Evolutionary conservation across 2,113 vertebrate species (phyloP), one percentile per base, ranked within the genome.

Genomic region (Ptilonorhynchus violaceus): DNA sequence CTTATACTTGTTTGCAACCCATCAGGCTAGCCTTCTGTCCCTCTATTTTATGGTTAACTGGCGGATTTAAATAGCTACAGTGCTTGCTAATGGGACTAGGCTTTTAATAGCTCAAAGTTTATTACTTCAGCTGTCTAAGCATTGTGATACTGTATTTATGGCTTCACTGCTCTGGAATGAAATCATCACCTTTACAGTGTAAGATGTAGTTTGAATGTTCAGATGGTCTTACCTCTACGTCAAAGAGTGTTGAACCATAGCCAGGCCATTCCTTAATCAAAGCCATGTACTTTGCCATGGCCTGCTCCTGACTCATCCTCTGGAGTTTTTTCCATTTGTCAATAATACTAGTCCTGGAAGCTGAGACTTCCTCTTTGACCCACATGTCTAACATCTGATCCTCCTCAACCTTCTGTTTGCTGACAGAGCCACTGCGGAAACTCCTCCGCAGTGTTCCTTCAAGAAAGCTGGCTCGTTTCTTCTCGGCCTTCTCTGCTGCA

Each of bases 271-370:
- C 99, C 97, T 98, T 99, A 92, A 99, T 98, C 97, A 99, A 87
- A 18, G 97, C 93, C 99, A 99, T 99, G 95, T 99, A 99, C 75
- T 99, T 99, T 78, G 98, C 97, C 99, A 99, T 99, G 90, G 99
- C 99, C 93, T 99, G 99, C 23, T 99, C 98, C 97, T 99, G 99
- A 84, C 84, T 98, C 98, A 99, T 98, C 31, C 99, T 99, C 96
- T 99, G 99, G 52, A 99, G 97, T 41, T 99, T 99, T 96, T 97
- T 99, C 99, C 99, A 99, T 97, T 99, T 99, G 95, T 99, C 99
- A 37, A 99, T 92, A 94, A 99, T 98, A 75, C 98, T 98, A 96
- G 99, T 98, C 18, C 97, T 98, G 16, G 98, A 97, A 2, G 98
- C 98, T 13, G 97, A 98, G 19, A 98, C 97, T 92, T 99, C 99